phyloP scores from a whole-genome alignment of 2,888 invertebrate genomes.

The Leptinotarsa tumamoca region DNA sequence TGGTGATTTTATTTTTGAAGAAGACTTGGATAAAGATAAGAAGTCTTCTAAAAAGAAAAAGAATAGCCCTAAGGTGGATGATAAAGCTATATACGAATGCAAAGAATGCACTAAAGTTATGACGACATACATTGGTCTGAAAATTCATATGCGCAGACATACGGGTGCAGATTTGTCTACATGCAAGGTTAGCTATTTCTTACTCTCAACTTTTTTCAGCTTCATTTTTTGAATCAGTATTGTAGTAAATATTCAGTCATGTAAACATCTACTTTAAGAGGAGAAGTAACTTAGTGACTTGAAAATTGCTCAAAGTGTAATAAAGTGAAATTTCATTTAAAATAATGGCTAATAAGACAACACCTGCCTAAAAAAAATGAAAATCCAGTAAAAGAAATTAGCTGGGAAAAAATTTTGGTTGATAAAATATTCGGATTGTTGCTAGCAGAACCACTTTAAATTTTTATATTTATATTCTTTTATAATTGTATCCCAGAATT shows the following conservation, averaged over 20 bases:
- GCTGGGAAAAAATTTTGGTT: too few relatives aligned
- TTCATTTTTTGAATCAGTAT: background rate
- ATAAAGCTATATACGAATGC: conserved; percentile 56
- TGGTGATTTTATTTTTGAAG: conserved; percentile 41
- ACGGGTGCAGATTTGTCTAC: conserved; percentile 67
- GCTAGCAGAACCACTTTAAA: too few relatives aligned
- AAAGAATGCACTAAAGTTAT: conserved; percentile 59
- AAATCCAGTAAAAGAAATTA: too few relatives aligned
- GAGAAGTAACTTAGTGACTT: too few relatives aligned
- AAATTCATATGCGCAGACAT: conserved; percentile 75
- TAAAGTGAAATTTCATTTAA: too few relatives aligned
- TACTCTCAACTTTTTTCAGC: background rate
- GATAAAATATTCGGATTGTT: too few relatives aligned
- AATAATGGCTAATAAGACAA: too few relatives aligned
- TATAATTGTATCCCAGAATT: too few relatives aligned
- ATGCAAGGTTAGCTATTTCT: conserved; percentile 55
- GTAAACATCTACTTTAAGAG: background rate
- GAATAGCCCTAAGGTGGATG: conserved; percentile 43
- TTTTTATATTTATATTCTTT: too few relatives aligned
- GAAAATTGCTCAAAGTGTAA: background rate
- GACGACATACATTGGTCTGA: conserved; percentile 57
- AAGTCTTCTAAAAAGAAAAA: conserved; percentile 41
- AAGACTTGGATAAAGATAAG: conserved; percentile 41
- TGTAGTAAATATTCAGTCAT: background rate
- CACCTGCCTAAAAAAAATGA: too few relatives aligned